A percentile compares a stretch with the other conserved stretches of the same genome.
Evolutionary conservation across 2,113 vertebrate species (phyloP).

Genomic region (Platysternon megacephalum): DNA sequence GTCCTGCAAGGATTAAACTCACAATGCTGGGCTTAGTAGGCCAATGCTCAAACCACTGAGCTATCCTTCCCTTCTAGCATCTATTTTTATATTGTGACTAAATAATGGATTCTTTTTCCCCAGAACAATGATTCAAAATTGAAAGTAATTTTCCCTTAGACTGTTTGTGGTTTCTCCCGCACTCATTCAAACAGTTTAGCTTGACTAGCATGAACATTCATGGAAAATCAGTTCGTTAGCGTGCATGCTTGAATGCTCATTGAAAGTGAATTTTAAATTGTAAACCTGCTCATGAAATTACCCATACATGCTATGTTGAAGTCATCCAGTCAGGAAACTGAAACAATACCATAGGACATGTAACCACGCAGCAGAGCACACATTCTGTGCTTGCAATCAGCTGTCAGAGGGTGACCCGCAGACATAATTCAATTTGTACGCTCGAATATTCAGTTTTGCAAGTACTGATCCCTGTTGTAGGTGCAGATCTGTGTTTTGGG

Average conservation of each 20-base stretch:
- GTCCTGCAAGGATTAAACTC: too few relatives aligned
- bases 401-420: neutral
- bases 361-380: neutral
- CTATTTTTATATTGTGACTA: rapidly evolving
- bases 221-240: rapidly evolving
- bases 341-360: neutral
- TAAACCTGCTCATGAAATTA: neutral
- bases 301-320: rapidly evolving
- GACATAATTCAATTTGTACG: rapidly evolving
- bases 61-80: neutral
- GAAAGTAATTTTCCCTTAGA: rapidly evolving
- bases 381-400: neutral
- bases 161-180: neutral
- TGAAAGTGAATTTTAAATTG: rapidly evolving
- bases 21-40: too few relatives aligned
- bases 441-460: rapidly evolving
- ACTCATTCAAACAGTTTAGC: neutral
- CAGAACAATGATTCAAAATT: rapidly evolving
- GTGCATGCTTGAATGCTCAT: rapidly evolving
- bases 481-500: rapidly evolving
- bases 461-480: rapidly evolving
- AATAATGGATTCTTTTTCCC: neutral
- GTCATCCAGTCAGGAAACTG: neutral
- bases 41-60: too few relatives aligned
- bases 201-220: rapidly evolving